Percentiles rank a stretch among this genome's conserved stretches.
These are phyloP conservation scores for Rissa tridactyla DNA, from an alignment of 2,113 vertebrate genomes.

Conservation along the genomic window DNA sequence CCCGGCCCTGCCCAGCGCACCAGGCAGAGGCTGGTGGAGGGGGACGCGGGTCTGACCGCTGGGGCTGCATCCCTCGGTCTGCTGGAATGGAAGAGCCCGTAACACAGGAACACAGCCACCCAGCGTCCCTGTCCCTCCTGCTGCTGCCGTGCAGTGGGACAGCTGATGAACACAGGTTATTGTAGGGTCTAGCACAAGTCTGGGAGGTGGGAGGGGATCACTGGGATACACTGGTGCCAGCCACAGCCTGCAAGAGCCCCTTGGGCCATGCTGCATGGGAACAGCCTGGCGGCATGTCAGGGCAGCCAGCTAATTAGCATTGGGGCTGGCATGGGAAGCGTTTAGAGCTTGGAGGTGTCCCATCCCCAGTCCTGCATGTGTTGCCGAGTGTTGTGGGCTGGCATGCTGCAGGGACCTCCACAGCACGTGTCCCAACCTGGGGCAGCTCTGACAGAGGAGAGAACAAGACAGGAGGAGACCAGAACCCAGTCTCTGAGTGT, in stretches of 20 bases:
- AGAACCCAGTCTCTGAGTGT: not conserved
- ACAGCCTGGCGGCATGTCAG: not conserved
- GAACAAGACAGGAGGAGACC: not conserved
- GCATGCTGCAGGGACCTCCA: not conserved
- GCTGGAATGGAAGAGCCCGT: not conserved
- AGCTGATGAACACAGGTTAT: not conserved
- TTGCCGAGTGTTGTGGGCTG: not conserved
- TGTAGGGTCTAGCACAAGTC: not conserved
- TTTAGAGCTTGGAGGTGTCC: not conserved
- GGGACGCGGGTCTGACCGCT: fast-evolving
- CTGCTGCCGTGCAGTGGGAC: not conserved
- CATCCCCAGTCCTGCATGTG: fast-evolving
- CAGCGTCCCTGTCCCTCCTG: not conserved
- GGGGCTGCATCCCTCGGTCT: not conserved
- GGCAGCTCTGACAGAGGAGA: not conserved
- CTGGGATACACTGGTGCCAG: not conserved
- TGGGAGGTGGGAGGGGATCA: too few relatives aligned
- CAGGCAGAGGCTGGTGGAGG: not conserved
- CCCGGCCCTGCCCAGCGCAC: not conserved
- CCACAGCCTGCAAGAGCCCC: not conserved
- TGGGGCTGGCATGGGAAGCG: fast-evolving
- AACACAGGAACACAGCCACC: not conserved
- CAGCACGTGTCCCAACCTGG: not conserved
- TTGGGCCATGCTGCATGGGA: not conserved
- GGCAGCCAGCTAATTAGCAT: not conserved